Evolutionary conservation across 2,888 invertebrate genomes (phyloP).

Genomic region (Anorthoa munda): DNA sequence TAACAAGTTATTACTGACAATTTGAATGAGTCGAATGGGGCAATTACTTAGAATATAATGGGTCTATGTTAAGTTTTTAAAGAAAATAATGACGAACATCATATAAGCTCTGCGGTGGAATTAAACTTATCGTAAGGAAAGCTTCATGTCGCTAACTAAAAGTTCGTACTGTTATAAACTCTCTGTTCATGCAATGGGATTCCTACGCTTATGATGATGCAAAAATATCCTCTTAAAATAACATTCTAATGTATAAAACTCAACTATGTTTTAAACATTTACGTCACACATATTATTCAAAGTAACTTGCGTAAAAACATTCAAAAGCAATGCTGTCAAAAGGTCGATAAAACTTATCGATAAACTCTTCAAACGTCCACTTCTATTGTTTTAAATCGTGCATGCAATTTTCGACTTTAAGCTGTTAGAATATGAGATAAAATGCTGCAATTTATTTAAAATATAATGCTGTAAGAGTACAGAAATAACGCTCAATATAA

Average conservation of each 20-base stretch:
- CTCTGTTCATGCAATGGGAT: background rate
- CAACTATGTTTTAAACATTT: slow-evolving; percentile 17
- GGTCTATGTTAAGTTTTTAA: too few species aligned
- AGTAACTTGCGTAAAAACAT: slow-evolving; percentile 32
- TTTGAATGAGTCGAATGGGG: too few species aligned
- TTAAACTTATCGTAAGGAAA: background rate
- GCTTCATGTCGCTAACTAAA: background rate
- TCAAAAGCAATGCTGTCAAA: slow-evolving; percentile 53
- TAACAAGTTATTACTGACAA: too few species aligned
- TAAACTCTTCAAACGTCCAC: slow-evolving; percentile 49
- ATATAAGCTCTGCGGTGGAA: background rate
- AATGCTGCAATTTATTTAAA: slow-evolving; percentile 22
- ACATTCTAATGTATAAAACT: background rate
- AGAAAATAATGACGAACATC: background rate
- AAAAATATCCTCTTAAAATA: background rate
- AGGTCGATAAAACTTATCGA: slow-evolving; percentile 64
- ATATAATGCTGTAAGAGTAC: slow-evolving; percentile 56
- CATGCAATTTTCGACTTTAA: slow-evolving; percentile 38
- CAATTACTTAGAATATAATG: too few species aligned
- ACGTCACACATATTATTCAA: slow-evolving; percentile 45
- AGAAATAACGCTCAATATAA: slow-evolving; percentile 70
- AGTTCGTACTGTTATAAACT: background rate
- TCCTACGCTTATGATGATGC: too few species aligned
- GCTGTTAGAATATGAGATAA: background rate
- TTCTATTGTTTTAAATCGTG: slow-evolving; percentile 49